Evolutionary conservation across 2,113 vertebrate species (phyloP), one percentile per base, ranked within the genome.

Genomic region (Oriolus oriolus): DNA sequence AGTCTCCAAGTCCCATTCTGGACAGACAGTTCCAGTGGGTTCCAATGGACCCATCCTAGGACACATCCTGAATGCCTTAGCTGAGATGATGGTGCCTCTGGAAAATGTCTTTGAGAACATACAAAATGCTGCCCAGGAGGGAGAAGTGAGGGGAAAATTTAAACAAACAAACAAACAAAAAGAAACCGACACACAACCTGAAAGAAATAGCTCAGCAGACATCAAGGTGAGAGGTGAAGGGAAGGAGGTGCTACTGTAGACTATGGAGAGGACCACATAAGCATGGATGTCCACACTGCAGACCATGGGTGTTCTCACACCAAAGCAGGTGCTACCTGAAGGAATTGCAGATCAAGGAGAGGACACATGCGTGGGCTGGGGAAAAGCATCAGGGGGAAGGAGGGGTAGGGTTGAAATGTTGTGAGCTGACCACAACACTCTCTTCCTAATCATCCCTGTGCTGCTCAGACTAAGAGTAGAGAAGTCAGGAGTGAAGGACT

Each of bases 261-360:
- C 30, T 15, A 27, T 24, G 33, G 26, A 66, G 10, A 81, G 12
- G 52, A 80, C 12, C 7, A 18, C 1, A 8, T 49, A 39, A n/a
- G 6, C 15, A 27, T 1, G 2, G 15, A 31, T 50, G 28, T 56
- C 33, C 24, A 31, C 27, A 8, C 13, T 45, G 26, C 56, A 50
- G 11, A 23, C 21, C 11, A 7, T 18, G 16, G 20, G 26, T 1
- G 4, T 17, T 79, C 10, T 8, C 30, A 47, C 12, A 49, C 3
- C 8, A 52, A 50, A 73, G 22, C 0, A 0, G 33, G 16, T 28
- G 17, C 9, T 81, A 81, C 16, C 18, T 66, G 23, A 65, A 81
- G 11, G 19, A 81, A 41, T 9, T 57, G 18, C 0, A 0, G 8
- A 30, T 23, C 7, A 17, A 33, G 13, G 26, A 47, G 2, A 85